These are phyloP conservation scores for Petrocephalus zakoni DNA, from an alignment of 2,113 vertebrate species.

Conservation along the genomic window DNA sequence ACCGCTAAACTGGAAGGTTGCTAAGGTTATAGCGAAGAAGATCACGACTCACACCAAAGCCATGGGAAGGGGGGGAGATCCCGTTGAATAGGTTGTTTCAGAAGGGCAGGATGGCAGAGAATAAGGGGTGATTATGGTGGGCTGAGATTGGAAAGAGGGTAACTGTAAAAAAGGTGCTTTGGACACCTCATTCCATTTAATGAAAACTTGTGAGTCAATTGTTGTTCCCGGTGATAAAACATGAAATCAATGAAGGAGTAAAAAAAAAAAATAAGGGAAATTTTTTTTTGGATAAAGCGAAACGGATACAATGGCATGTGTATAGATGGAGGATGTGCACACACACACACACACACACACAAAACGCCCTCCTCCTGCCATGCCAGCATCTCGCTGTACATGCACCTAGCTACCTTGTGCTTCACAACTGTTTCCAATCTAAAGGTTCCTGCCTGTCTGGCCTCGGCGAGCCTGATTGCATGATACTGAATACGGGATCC, in stretches of 20 bases:
- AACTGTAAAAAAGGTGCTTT: not conserved
- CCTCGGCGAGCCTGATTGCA: constrained; percentile 58
- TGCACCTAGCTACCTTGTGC: constrained; percentile 63
- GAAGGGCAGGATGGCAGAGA: not conserved
- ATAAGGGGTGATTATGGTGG: not conserved
- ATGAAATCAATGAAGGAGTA: not conserved
- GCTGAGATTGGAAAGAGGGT: not conserved
- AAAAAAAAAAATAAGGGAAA: not conserved
- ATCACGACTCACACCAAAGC: not conserved
- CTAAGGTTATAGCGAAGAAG: not conserved
- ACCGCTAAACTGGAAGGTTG: not conserved
- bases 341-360: constrained; percentile 27
- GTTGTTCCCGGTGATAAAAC: not conserved
- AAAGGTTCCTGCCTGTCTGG: constrained; percentile 68
- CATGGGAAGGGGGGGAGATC: not conserved
- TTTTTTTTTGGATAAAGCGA: not conserved
- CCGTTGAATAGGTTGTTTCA: not conserved
- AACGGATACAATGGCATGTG: not conserved
- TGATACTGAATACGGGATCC: constrained; percentile 55
- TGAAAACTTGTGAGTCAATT: not conserved
- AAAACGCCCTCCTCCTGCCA: constrained; percentile 18
- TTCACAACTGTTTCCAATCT: constrained; percentile 70
- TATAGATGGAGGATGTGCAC: not conserved
- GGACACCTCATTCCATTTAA: not conserved
- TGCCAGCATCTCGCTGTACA: constrained; percentile 33